Percentiles rank a stretch among this genome's conserved stretches.
These are phyloP conservation scores for Zosterops pallidus DNA, from an alignment of 2,113 vertebrate species.

Conservation along the genomic window DNA sequence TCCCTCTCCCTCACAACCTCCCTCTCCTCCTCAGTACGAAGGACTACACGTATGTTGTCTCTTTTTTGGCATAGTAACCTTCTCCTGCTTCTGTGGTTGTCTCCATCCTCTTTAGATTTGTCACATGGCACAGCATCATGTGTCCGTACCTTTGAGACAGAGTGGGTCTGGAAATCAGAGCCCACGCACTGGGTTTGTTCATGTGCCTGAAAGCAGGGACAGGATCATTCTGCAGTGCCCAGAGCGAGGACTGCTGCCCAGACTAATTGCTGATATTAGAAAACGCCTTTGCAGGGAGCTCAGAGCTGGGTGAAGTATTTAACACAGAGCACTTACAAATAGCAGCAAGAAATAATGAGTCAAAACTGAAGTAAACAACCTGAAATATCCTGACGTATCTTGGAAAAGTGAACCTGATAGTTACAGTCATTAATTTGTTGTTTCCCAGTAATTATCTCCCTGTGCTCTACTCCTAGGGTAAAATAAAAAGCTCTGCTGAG, in stretches of 20 bases:
- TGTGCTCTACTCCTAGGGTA: neutral
- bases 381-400: neutral
- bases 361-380: neutral
- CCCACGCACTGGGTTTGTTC: neutral
- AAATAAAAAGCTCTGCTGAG: neutral
- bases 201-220: neutral
- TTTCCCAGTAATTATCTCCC: neutral
- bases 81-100: neutral
- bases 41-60: conserved; percentile 85
- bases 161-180: neutral
- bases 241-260: neutral
- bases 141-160: neutral
- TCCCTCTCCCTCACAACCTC: conserved; percentile 92
- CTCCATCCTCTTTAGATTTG: neutral
- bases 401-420: neutral
- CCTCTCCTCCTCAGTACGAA: conserved; percentile 88
- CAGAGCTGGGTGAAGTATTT: neutral
- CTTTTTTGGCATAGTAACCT: neutral
- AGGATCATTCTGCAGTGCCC: neutral
- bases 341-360: neutral
- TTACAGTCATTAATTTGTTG: neutral
- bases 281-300: neutral
- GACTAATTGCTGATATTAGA: neutral
- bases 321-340: neutral
- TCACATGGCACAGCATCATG: neutral